Percentiles rank a stretch among this genome's conserved stretches.
Evolutionary conservation across 2,113 vertebrate genomes (phyloP).

Genomic region (Zapus hudsonius): DNA sequence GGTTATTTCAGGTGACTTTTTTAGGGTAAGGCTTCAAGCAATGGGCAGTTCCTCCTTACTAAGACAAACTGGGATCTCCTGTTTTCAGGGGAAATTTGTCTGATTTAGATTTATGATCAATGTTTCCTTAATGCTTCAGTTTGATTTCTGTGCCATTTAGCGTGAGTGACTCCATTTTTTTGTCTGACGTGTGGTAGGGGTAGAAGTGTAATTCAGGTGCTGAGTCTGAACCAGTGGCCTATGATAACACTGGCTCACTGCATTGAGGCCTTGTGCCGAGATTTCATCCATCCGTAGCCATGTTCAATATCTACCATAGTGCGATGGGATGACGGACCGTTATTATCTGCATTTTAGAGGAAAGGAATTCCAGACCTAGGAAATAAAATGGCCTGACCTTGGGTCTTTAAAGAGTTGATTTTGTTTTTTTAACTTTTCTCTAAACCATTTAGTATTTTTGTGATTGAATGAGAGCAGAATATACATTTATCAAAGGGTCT

Average conservation of each 20-base stretch:
- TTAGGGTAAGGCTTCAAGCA: not conserved
- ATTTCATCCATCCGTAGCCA: not conserved
- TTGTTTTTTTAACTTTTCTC: not conserved
- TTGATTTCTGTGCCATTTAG: not conserved
- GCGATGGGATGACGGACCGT: not conserved
- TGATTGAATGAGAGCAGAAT: not conserved
- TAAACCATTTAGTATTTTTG: not conserved
- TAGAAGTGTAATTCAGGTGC: not conserved
- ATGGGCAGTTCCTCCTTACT: not conserved
- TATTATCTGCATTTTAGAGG: not conserved
- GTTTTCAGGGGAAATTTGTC: not conserved
- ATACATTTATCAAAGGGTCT: not conserved
- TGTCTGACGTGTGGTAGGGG: not conserved
- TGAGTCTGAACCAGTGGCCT: not conserved
- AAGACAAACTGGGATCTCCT: not conserved
- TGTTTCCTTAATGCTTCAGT: not conserved
- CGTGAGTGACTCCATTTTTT: not conserved
- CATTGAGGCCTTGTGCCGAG: not conserved
- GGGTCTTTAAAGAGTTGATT: not conserved
- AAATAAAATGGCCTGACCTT: not conserved
- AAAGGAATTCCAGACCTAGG: not conserved
- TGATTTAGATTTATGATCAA: not conserved
- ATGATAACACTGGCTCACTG: not conserved
- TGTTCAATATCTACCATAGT: not conserved
- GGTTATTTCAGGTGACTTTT: not conserved